Conservation (phyloP, 2,797 vertebrate genomes). For the Falco biarmicus region DNA sequence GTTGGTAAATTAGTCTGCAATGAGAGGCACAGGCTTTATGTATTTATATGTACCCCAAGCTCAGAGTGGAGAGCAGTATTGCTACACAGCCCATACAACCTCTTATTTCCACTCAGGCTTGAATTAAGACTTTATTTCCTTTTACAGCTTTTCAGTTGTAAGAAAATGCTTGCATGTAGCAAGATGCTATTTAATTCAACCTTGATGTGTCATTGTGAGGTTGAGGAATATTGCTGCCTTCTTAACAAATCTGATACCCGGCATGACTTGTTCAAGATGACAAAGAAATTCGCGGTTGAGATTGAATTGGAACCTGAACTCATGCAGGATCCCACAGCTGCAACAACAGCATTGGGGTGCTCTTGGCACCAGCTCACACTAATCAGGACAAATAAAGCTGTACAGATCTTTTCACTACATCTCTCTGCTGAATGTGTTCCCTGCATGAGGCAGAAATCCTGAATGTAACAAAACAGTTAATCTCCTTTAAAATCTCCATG, state of each 20-base stretch:
- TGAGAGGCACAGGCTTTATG: not conserved
- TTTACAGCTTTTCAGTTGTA: not conserved
- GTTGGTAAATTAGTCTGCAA: not conserved
- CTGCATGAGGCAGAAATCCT: not conserved
- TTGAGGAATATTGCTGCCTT: not conserved
- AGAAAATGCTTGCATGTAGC: not conserved
- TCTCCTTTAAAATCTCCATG: slow-evolving; percentile 24
- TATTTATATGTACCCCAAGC: not conserved
- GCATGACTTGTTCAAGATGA: not conserved
- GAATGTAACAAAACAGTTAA: not conserved
- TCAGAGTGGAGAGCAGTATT: not conserved
- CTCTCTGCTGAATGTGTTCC: not conserved
- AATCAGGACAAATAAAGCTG: not conserved
- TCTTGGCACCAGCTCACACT: not conserved
- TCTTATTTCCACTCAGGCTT: not conserved
- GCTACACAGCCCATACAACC: not conserved
- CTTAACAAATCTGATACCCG: not conserved
- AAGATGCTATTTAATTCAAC: not conserved
- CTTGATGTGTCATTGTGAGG: not conserved
- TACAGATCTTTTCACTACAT: not conserved
- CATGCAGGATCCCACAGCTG: not conserved
- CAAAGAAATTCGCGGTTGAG: not conserved
- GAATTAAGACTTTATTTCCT: not conserved
- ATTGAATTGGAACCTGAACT: not conserved
- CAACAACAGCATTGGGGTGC: not conserved